Evolutionary conservation across 2,113 vertebrate species (phyloP), one percentile per base, ranked within the genome.

Genomic region (Apodemus sylvaticus): DNA sequence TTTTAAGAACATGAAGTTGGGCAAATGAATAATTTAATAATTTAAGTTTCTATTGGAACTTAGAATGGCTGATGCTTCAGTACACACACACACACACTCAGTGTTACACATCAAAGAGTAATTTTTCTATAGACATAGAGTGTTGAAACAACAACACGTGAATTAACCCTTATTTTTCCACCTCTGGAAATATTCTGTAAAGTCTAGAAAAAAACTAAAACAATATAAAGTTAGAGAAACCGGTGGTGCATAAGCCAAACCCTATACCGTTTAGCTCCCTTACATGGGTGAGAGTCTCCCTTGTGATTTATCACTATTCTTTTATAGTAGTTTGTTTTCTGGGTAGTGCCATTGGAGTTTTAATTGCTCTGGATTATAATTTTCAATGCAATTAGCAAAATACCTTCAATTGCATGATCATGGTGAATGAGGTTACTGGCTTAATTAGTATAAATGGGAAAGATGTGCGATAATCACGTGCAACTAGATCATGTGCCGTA

Each of bases 331-430:
- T 87, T 92, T 95, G 91, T 86, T 71, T 53, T 77, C 31, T 90
- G 13, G 94, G 92, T 94, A 48, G 91, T 95, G 93, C 96, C 93
- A 95, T 92, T 97, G 86, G 97, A 97, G 96, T 86, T 97, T 91
- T 94, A 97, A 96, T 96, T 97, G 89, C 92, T 95, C 94, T 88
- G 87, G 79, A 93, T 17, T 17, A 96, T 98, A 13, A 1, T 98
- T 96, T 97, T 96, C 94, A 97, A 89, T 98, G 93, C 42, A 89
- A 96, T 98, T 97, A 95, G 89, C 95, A 96, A 96, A 97, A 97
- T 97, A 88, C 88, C 97, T 77, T 97, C 97, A 94, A 90, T 98
- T 98, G 94, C 96, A 94, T 94, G 93, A 92, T 97, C 98, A 97
- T 96, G 97, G 5, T 96, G 97, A 94, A 71, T 11, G 92, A 96